These are phyloP conservation scores for Mesochorus sp. DNA, from an alignment of 2,888 invertebrate genomes.

Conservation along the genomic window DNA sequence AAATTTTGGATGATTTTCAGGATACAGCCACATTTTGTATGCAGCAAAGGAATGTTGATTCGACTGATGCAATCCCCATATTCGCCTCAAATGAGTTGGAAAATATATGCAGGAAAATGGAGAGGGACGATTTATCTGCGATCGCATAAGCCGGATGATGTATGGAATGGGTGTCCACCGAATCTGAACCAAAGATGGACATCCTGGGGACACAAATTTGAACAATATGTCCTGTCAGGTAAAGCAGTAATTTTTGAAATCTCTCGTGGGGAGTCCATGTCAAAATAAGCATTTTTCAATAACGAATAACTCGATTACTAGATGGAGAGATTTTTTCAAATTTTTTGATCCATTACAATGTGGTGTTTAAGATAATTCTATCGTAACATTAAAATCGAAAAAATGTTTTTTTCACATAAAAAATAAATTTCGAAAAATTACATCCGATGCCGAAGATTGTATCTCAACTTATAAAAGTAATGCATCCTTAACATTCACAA, in stretches of 20 bases:
- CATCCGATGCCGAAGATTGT: no score
- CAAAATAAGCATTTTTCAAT: no score
- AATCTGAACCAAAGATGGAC: neutral
- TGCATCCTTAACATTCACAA: neutral
- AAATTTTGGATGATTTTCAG: constrained; percentile 65
- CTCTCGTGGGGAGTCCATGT: no score
- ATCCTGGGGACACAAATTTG: constrained; percentile 18
- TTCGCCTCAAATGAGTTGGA: constrained; percentile 87
- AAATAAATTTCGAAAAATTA: no score
- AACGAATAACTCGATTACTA: no score
- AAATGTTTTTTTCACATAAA: no score
- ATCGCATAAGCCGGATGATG: constrained; percentile 82
- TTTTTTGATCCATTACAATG: no score
- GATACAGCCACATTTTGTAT: constrained; percentile 84
- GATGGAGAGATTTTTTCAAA: no score
- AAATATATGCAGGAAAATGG: constrained; percentile 86
- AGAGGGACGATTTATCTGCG: constrained; percentile 88
- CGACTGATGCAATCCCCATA: constrained; percentile 87
- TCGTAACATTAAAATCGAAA: no score
- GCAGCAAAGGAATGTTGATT: constrained; percentile 88
- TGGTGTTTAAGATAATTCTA: no score
- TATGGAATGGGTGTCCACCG: neutral
- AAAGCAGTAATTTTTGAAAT: constrained; percentile 36
- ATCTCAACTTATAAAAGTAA: no score
- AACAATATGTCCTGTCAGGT: constrained; percentile 83